Base-by-base conservation (phyloP, 2,888 invertebrate species). In the Smittia aterrima region DNA sequence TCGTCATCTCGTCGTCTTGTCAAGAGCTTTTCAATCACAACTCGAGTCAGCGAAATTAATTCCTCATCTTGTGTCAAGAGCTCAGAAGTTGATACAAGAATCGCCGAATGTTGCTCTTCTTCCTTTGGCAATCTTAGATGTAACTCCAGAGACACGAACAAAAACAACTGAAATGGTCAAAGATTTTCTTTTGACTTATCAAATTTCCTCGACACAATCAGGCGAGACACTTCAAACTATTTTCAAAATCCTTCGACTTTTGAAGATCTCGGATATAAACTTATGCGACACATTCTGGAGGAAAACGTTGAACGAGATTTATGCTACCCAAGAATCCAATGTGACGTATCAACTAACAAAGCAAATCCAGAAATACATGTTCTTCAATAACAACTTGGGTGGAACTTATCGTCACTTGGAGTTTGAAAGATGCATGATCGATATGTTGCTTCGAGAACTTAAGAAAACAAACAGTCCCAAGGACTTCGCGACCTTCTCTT, bases 361-460 rank as follows among this genome's bases (percentile, higher is more conserved):
- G 32, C 80, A 85, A 41, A 84, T 84, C 75, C 82, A 84, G 74
- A 84, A 84, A 75, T 87, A 87, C 77, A 84, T 86, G 81, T 82
- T 84, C 77, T 87, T 86, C 77, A 85, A 85, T 76, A 84, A 83
- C 73, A 85, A 86, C 77, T 78, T 86, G 1, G 83, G 85, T 3
- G 84, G 84, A 9, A 84, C 84, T 7, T 87, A 85, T 78, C 80
- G 86, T 0, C 83, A 85, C 77, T 77, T 78, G n/a, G 78, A 79
- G 6, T 81, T 87, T 75, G 87, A 87, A 77, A 81, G 80, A 13
- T 77, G 78, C 47, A 76, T 85, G n/a, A 79, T 82, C 20, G 78
- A 80, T 32, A 77, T 82, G 76, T 80, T 85, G 75, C 79, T 83
- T 77, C 76, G 79, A 3, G 80, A 81, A 74, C 79, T 84, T 1